Evolutionary conservation across 2,888 invertebrate genomes (phyloP), one percentile per base, ranked within the genome.

Genomic region (Heliconius sara): DNA sequence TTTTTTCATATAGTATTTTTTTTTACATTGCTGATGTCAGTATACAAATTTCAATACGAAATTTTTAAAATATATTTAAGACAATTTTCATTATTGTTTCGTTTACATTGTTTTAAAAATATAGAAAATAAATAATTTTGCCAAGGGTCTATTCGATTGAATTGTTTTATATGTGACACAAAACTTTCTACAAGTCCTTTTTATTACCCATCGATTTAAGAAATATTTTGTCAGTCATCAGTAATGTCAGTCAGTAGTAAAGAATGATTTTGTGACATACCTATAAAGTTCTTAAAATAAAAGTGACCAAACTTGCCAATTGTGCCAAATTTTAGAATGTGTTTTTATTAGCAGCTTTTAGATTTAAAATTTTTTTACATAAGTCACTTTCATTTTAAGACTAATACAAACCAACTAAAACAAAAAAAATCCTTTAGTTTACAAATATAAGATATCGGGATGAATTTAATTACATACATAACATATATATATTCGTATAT

Each of bases 391-490:
- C 34, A 68, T 68, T 39, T 22, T 39, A n/a, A 39, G 9, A 22
- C 5, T 39, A 34, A 68, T 39, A 5, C 22, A n/a, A 34, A 39
- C 2, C n/a, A 39, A 34, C 10, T 1, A 34, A 67, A 67, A 66
- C 3, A 39, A 22, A 34, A 39, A 19, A 39, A 22, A 10, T 16
- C 19, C 12, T 39, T 10, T 63, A 63, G 13, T 67, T 39, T 34
- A 68, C 67, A 39, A 39, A 39, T 68, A 39, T 65, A 34, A 22
- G 34, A 22, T 39, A 67, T 67, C 3, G n/a, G 67, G 30, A 27
- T 65, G 65, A 65, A 22, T 67, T 34, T 34, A 34, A 22, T 68
- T 39, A 68, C 67, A 68, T 12, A 68, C 67, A 34, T 34, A 67
- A 34, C 22, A 67, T 10, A 34, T 67, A 65, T 13, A 22, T 22